These are phyloP conservation scores for Vanessa cardui DNA, from an alignment of 2,888 invertebrate species.

Conservation along the genomic window DNA sequence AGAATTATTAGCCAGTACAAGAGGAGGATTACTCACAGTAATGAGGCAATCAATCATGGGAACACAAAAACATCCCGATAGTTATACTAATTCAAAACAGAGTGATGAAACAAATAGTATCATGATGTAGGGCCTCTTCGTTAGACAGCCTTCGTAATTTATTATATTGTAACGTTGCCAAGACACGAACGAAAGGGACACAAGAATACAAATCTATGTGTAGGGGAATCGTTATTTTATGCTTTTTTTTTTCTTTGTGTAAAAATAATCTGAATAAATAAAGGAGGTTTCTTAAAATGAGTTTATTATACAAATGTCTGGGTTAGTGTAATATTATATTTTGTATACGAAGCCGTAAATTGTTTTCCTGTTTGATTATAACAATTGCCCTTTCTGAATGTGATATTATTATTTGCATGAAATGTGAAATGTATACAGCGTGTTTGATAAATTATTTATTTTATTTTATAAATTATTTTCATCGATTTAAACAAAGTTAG, in stretches of 20 bases:
- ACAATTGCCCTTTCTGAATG: too few relatives aligned
- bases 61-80: constrained; percentile 27
- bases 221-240: constrained; percentile 18
- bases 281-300: too few relatives aligned
- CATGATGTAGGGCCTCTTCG: constrained; percentile 56
- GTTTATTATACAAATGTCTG: too few relatives aligned
- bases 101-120: constrained; percentile 40
- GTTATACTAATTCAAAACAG: constrained; percentile 46
- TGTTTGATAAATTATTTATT: too few relatives aligned
- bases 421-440: too few relatives aligned
- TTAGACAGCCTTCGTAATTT: constrained; percentile 59
- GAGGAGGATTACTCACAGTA: constrained; percentile 14
- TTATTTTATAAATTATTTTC: too few relatives aligned
- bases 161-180: constrained; percentile 60
- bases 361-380: too few relatives aligned
- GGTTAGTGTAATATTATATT: too few relatives aligned
- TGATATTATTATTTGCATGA: too few relatives aligned
- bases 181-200: constrained; percentile 47
- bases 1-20: constrained; percentile 8
- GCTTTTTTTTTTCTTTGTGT: constrained; percentile 11
- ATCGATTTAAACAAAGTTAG: too few relatives aligned
- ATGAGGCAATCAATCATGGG: constrained; percentile 35
- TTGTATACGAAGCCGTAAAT: too few relatives aligned
- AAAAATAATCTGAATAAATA: neutral
- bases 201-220: constrained; percentile 40